Percentiles rank a stretch among this genome's conserved stretches.
These are phyloP conservation scores for Eristalis tenax DNA, from an alignment of 2,888 invertebrate species.

Conservation along the genomic window DNA sequence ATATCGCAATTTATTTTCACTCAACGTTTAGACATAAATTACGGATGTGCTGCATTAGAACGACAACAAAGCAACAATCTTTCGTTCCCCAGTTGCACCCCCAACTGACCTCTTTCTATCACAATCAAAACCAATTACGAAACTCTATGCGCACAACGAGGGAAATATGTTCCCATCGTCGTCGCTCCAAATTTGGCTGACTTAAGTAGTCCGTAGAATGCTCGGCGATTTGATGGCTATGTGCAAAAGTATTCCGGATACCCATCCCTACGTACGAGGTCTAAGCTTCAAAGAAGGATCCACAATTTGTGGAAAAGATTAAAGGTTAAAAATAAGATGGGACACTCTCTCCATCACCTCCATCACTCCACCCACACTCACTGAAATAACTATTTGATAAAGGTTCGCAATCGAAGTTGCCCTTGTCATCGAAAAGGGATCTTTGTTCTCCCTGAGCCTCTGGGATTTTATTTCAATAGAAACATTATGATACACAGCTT, in stretches of 20 bases:
- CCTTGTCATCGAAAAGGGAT: constrained; percentile 33
- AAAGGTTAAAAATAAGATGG: constrained; percentile 15
- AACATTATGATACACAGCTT: neutral
- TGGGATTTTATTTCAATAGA: neutral
- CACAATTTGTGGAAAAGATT: constrained; percentile 14
- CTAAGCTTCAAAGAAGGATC: neutral
- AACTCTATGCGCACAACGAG: neutral
- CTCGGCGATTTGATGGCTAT: neutral
- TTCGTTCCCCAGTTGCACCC: neutral
- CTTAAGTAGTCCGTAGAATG: neutral
- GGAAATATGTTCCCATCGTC: constrained; percentile 12
- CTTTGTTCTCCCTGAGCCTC: neutral
- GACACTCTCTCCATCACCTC: neutral
- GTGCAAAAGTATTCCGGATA: neutral
- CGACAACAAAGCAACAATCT: neutral
- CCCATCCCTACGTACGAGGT: neutral
- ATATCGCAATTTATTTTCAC: neutral
- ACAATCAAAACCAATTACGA: constrained; percentile 19
- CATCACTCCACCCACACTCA: neutral
- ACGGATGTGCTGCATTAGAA: constrained; percentile 3
- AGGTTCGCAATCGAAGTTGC: constrained; percentile 15
- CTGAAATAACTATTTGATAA: constrained; percentile 17
- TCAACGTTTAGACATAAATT: neutral
- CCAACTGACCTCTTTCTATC: constrained; percentile 2
- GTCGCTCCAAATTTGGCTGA: constrained; percentile 30